Evolutionary conservation across 35 echinoderm and acorn worm genomes (phyloP), one percentile per base, ranked within the genome.

Genomic region (Chiridota heheva): DNA sequence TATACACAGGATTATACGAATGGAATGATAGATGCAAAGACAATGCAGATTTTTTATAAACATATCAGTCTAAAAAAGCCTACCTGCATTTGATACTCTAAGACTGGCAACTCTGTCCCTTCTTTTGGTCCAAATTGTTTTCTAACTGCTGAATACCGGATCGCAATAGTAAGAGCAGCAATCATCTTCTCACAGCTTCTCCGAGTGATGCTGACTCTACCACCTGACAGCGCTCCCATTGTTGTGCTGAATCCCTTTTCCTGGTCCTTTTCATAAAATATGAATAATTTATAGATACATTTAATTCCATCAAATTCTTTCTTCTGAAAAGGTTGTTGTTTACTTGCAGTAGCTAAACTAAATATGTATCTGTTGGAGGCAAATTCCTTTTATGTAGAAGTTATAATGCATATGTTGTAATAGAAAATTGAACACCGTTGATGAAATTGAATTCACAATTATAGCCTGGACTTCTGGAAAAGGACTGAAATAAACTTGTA

Each of bases 31-130:
- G 0, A 18, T 56, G 16, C 51, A 0, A 76, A 34, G 10, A 13
- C 61, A 17, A 65, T 1, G 0, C 32, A 13, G 26, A n/a, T 56
- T 4, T 24, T 44, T 7, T 5, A 76, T 28, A 76, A 51, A 43
- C 2, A 4, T 13, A 16, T 49, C 4, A 49, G 12, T 38, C 16
- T 20, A 2, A 57, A 4, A 16, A 34, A 10, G 1, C 4, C 67
- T 73, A 98, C 95, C 95, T 98, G 95, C 45, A 91, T 62, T 48
- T 98, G 95, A 35, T 98, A 98, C 77, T 91, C 95, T 49, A 98
- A 51, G 17, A 98, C 95, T 18, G 95, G 89, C 58, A 98, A 36
- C 35, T 91, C 95, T 40, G 91, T 48, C 0, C 72, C 60, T 1
- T 74, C 40, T 1, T 80, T 84, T 37, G 95, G 95, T 81, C 95